Conservation (phyloP, 2,797 vertebrate genomes). For the Enoplosus armatus region DNA sequence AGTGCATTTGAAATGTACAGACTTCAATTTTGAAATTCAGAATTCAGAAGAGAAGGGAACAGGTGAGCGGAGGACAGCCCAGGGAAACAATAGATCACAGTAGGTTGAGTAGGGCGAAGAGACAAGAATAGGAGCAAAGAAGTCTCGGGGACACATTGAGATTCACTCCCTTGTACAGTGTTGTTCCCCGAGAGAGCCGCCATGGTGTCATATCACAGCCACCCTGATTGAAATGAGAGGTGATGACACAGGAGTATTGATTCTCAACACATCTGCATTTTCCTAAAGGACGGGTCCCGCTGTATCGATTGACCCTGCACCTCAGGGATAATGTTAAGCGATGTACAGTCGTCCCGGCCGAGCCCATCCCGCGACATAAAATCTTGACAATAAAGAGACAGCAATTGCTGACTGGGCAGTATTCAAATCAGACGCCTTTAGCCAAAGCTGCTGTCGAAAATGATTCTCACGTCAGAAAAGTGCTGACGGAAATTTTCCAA, state of each 20-base stretch:
- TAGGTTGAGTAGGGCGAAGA: not conserved
- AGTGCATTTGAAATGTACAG: not conserved
- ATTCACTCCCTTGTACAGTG: conserved; percentile 47
- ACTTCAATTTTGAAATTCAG: not conserved
- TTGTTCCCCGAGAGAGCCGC: conserved; percentile 42
- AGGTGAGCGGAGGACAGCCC: not conserved
- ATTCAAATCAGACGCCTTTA: conserved; percentile 77
- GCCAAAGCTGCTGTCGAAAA: conserved; percentile 52
- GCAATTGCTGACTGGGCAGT: conserved; percentile 78
- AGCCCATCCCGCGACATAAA: conserved; percentile 68
- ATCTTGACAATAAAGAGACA: conserved; percentile 73
- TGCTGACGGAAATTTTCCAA: conserved; percentile 63
- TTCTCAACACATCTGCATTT: conserved; percentile 79
- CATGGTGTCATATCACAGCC: conserved; percentile 65
- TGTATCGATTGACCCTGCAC: conserved; percentile 79
- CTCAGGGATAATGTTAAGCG: conserved; percentile 72
- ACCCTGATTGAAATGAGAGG: conserved; percentile 74
- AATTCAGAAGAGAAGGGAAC: not conserved
- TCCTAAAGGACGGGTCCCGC: conserved; percentile 71
- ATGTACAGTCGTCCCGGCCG: conserved; percentile 67
- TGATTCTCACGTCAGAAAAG: conserved; percentile 64
- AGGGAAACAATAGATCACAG: conserved; percentile 20
- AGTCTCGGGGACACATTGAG: conserved; percentile 47
- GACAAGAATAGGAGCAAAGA: conserved; percentile 3
- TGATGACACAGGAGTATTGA: conserved; percentile 79